Conservation (phyloP, 2,888 invertebrate genomes). For the Allophyes oxyacanthae region DNA sequence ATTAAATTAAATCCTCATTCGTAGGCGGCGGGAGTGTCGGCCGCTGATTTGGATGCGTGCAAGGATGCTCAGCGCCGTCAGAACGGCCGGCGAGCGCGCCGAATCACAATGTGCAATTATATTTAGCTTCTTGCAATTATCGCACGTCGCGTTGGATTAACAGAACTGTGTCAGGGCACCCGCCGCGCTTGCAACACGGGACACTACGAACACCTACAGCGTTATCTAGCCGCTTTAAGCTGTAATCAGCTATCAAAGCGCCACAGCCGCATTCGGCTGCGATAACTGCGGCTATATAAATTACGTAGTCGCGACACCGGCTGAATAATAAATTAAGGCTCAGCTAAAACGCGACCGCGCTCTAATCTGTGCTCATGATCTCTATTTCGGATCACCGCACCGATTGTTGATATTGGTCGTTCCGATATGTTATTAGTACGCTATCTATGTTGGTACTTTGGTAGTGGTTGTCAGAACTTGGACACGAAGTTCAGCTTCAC, state of each 20-base stretch:
- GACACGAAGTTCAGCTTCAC: conserved; percentile 32
- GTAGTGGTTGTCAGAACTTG: conserved; percentile 31
- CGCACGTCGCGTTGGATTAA: conserved; percentile 68
- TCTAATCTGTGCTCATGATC: conserved; percentile 62
- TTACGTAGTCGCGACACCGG: conserved; percentile 60
- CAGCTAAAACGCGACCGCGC: conserved; percentile 53
- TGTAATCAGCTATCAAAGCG: conserved; percentile 63
- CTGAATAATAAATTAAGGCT: conserved; percentile 66
- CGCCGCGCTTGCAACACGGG: conserved; percentile 33
- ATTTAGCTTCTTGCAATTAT: conserved; percentile 80
- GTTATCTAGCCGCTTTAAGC: conserved; percentile 59
- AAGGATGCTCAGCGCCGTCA: conserved; percentile 69
- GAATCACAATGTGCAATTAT: conserved; percentile 83
- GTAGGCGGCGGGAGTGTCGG: conserved; percentile 76
- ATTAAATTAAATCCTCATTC: conserved; percentile 79
- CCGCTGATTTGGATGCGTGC: conserved; percentile 82
- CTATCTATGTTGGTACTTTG: conserved; percentile 51
- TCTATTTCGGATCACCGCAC: conserved; percentile 56
- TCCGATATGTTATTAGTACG: conserved; percentile 55
- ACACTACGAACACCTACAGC: conserved; percentile 49
- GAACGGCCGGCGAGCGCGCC: conserved; percentile 66
- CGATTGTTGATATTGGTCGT: conserved; percentile 59
- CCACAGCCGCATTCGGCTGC: conserved; percentile 63
- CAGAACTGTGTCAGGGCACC: conserved; percentile 75
- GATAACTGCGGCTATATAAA: conserved; percentile 64